Base-by-base conservation (phyloP, 2,113 vertebrate species). In the Plectropomus leopardus region DNA sequence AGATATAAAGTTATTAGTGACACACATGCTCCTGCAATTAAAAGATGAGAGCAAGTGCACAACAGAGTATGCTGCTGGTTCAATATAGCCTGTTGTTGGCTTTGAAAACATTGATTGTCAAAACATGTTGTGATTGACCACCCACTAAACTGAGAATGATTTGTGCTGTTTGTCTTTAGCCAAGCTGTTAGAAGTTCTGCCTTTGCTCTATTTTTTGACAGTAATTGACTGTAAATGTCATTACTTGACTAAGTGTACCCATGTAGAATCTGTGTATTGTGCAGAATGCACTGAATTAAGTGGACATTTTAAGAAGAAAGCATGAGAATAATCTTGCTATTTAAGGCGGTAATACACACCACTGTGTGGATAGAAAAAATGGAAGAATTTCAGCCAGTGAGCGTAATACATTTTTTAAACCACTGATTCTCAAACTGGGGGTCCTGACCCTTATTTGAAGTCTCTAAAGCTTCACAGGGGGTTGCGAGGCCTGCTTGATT, bases 31-130 rank as follows among this genome's bases (percentile, higher is more conserved):
- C 14, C 13, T 76, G 3, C 57, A 51, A 42, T 34, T 16, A 34
- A 15, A 50, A 16, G 16, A 26, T 34, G 26, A 71, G 21, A 24
- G 51, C 42, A 69, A 26, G 21, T 80, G 21, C 4, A 16, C 2
- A 66, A 14, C 24, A 59, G 57, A 64, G 21, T 50, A 69, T 48
- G 50, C 42, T 63, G 21, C 16, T 34, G 24, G n/a, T 74, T 40
- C 32, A 42, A 32, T 32, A 50, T 30, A 51, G 17, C 42, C 26
- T 51, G n/a, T 5, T 70, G 36, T 61, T 60, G 26, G 60, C 16
- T 59, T 16, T 44, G 26, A 14, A 44, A 50, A 51, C 42, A 51
- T 19, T 51, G 32, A 66, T 72, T 45, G n/a, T 34, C 53, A 40
- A 47, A 69, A 63, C 28, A 40, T 54, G 21, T 36, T 57, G 40